A percentile compares a stretch with the other conserved stretches of the same genome.
Conservation (phyloP, 2,888 invertebrate genomes). For the Lepidonotus clava region DNA sequence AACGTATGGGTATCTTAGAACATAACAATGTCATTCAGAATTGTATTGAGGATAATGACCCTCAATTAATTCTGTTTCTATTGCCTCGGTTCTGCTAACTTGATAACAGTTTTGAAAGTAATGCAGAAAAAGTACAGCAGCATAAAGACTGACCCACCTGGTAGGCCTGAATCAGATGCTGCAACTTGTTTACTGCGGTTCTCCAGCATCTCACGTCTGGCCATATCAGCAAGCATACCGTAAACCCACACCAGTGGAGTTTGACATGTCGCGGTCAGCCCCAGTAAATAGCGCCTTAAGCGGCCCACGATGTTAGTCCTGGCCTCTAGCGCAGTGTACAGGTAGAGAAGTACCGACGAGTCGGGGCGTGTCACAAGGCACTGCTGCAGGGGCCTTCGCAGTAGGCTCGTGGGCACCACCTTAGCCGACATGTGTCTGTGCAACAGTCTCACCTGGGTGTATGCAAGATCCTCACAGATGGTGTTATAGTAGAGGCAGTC, state of each 20-base stretch:
- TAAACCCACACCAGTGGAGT: conserved; percentile 58
- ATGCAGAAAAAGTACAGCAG: neutral
- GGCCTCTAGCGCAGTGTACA: conserved; percentile 73
- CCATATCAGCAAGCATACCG: conserved; percentile 69
- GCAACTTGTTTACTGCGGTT: neutral
- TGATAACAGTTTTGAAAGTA: neutral
- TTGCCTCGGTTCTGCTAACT: too few relatives aligned
- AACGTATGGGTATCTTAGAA: too few relatives aligned
- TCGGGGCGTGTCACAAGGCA: conserved; percentile 72
- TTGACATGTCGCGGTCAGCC: conserved; percentile 65
- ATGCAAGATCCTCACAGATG: conserved; percentile 61
- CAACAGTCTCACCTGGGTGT: conserved; percentile 64
- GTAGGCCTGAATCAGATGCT: neutral
- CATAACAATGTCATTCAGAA: too few relatives aligned
- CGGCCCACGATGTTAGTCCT: conserved; percentile 71
- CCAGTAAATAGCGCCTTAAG: conserved; percentile 72
- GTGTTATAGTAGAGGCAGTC: conserved; percentile 54
- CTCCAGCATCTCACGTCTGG: conserved; percentile 49
- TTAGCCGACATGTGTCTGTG: conserved; percentile 68
- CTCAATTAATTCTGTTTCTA: too few relatives aligned
- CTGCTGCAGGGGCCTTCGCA: conserved; percentile 68
- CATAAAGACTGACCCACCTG: neutral
- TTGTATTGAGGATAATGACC: too few relatives aligned
- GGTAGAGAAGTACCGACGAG: conserved; percentile 68
- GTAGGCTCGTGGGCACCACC: conserved; percentile 66